Evolutionary conservation across 2,113 vertebrate genomes (phyloP), one percentile per base, ranked within the genome.

Genomic region (Climacteris rufus): DNA sequence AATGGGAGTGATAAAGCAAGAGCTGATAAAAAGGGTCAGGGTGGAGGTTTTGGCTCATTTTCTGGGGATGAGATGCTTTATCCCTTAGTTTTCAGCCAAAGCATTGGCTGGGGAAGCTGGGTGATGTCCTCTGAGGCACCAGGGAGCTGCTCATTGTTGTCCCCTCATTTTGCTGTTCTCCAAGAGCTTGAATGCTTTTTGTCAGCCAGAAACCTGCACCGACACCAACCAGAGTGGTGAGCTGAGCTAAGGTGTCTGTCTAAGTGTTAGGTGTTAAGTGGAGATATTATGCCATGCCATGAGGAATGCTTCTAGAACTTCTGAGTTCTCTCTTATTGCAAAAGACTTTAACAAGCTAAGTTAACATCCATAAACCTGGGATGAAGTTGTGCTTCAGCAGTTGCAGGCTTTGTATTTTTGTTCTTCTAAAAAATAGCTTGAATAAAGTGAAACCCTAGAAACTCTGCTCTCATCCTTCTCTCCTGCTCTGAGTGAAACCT

Each of bases 41-140:
- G 9, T 28, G 10, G 3, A 0, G 2, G 4, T 0, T 0, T 0
- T n/a, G 25, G 0, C 2, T 2, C 2, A 0, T 16, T 8, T 15
- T 0, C 0, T 24, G 25, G 21, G 3, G 5, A 0, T n/a, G 8
- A 63, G 15, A 8, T 37, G 23, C 0, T 0, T 28, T 6, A 4
- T 68, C 4, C 9, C 1, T 74, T 39, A 11, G 22, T 4, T 85
- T 20, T 18, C 4, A 19, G 42, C 3, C 0, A 4, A 9, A 42
- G 28, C 1, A 2, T 6, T 4, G 31, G 0, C 14, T 47, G 33
- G 33, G 11, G 25, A 28, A 45, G 11, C 15, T 70, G 31, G 8
- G 6, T 37, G 63, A 11, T 30, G 31, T 11, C 0, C 20, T 23
- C 37, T 21, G 37, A 23, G 13, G 9, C 3, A 15, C 10, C 0